Evolutionary conservation across 2,113 vertebrate genomes (phyloP).

Genomic region (Zapus hudsonius): DNA sequence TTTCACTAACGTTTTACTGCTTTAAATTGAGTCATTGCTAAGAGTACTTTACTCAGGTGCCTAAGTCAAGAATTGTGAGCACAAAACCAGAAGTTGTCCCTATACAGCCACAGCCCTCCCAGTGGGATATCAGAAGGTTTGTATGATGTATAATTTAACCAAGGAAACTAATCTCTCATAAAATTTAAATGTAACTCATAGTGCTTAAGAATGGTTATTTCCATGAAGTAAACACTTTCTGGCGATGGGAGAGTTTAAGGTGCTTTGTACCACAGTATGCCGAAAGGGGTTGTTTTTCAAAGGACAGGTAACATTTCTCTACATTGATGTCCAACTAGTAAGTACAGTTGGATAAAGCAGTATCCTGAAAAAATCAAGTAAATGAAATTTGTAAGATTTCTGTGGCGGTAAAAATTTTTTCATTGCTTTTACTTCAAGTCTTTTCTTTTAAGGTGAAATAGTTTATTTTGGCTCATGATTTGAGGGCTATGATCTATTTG

Average conservation of each 20-base stretch:
- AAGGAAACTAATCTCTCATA: background rate
- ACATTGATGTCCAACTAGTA: background rate
- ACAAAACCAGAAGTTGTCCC: background rate
- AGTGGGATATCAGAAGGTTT: slow-evolving; percentile 21
- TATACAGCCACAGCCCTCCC: background rate
- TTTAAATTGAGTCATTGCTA: background rate
- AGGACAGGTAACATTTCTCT: background rate
- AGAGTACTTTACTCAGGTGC: background rate
- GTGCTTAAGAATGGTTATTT: background rate
- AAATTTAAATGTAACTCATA: background rate
- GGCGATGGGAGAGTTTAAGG: background rate
- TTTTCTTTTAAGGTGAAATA: background rate
- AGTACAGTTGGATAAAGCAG: background rate
- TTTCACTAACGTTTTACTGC: no score
- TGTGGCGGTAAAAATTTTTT: background rate
- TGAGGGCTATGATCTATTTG: background rate
- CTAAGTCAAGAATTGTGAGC: background rate
- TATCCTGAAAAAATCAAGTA: slow-evolving; percentile 21
- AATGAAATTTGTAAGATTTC: background rate
- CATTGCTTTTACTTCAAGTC: background rate
- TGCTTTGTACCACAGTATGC: background rate
- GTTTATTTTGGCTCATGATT: background rate
- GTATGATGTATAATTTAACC: background rate
- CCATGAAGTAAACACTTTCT: background rate
- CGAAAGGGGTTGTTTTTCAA: background rate